These are phyloP conservation scores for Pantelozetes paolii DNA, from an alignment of 2,888 invertebrate species.

Conservation along the genomic window DNA sequence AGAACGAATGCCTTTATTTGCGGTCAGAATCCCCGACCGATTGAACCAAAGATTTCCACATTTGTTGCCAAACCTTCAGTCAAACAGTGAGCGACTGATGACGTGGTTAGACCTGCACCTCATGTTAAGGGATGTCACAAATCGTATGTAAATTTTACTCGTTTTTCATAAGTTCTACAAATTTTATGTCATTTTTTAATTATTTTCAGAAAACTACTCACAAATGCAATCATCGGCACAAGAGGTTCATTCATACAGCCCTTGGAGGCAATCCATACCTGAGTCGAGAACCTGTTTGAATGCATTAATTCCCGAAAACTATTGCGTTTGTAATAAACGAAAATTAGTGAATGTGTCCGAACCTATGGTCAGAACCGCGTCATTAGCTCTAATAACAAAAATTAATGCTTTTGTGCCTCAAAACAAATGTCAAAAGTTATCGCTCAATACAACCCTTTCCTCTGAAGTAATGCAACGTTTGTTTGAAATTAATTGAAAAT, in stretches of 20 bases:
- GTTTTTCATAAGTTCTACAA: not conserved
- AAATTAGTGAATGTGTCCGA: not conserved
- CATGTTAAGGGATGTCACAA: conserved; percentile 35
- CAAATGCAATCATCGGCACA: not conserved
- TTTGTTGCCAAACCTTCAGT: conserved; percentile 33
- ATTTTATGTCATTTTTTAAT: not conserved
- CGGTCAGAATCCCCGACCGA: conserved; percentile 46
- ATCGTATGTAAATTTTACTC: conserved; percentile 29
- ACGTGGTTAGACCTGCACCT: conserved; percentile 42
- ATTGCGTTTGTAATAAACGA: conserved; percentile 68
- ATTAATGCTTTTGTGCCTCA: conserved; percentile 21
- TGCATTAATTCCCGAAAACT: conserved; percentile 75
- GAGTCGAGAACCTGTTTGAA: conserved; percentile 67
- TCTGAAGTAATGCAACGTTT: conserved; percentile 27
- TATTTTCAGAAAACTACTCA: conserved; percentile 31
- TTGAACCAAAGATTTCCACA: conserved; percentile 34
- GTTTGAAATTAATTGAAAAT: not conserved
- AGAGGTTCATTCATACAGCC: conserved; percentile 4
- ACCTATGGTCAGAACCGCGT: conserved; percentile 16
- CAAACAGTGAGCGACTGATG: conserved; percentile 36
- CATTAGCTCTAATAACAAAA: conserved; percentile 11
- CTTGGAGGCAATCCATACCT: conserved; percentile 57
- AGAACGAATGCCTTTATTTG: conserved; percentile 53
- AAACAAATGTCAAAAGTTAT: conserved; percentile 18
- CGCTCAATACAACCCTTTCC: not conserved